These are phyloP conservation scores for Clarias magur DNA, from an alignment of 2,113 vertebrate genomes.

Conservation along the genomic window DNA sequence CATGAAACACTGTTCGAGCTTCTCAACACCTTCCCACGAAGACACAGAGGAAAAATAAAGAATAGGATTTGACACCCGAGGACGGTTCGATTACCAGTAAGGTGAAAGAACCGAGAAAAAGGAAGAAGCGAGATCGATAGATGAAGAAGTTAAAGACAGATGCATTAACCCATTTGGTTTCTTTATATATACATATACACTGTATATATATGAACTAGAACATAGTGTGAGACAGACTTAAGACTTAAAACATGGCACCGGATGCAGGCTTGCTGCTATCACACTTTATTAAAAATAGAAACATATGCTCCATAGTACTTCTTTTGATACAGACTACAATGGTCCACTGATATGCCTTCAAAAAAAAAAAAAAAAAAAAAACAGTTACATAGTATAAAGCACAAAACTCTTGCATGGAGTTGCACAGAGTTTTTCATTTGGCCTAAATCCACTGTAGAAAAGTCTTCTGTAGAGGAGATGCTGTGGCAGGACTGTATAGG, in stretches of 20 bases:
- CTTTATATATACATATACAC: not conserved
- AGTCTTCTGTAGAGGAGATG: slow-evolving; percentile 47
- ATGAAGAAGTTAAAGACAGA: not conserved
- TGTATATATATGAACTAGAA: not conserved
- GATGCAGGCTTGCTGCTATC: slow-evolving; percentile 64
- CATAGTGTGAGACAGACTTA: not conserved
- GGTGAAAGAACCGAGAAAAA: not conserved
- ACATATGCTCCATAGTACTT: slow-evolving; percentile 73
- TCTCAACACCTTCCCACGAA: slow-evolving; percentile 11
- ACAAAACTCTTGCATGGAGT: slow-evolving; percentile 37
- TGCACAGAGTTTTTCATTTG: slow-evolving; percentile 60
- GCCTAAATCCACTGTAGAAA: slow-evolving; percentile 70
- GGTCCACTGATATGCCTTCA: slow-evolving; percentile 68
- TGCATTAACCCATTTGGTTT: not conserved
- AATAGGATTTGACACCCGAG: not conserved
- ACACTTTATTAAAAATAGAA: slow-evolving; percentile 77
- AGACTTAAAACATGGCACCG: slow-evolving; percentile 53
- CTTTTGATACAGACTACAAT: slow-evolving; percentile 71
- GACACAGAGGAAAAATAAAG: not conserved
- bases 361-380: slow-evolving; percentile 59
- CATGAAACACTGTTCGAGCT: not conserved
- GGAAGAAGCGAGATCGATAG: no score
- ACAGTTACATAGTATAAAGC: slow-evolving; percentile 66
- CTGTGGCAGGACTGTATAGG: slow-evolving; percentile 11
- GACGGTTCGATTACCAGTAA: not conserved